Conservation (phyloP, 2,888 invertebrate species). For the Perizoma flavofasciatum region DNA sequence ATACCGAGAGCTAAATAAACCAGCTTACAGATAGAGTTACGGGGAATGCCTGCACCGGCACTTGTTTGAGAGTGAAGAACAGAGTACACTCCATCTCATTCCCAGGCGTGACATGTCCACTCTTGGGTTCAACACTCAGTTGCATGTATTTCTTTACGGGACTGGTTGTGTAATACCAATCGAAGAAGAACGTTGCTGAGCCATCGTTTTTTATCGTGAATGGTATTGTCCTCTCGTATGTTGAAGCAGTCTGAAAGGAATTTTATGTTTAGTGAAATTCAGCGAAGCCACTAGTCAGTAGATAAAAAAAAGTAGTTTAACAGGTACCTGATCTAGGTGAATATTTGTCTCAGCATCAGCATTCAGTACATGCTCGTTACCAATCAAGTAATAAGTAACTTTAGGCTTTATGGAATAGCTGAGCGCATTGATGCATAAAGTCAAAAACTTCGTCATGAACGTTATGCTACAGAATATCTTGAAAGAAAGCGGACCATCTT, state of each 20-base stretch:
- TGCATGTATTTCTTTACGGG: slow-evolving; percentile 69
- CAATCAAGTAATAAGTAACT: slow-evolving; percentile 74
- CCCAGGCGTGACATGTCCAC: slow-evolving; percentile 66
- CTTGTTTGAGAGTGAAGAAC: slow-evolving; percentile 66
- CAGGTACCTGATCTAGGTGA: slow-evolving; percentile 70
- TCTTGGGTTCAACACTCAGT: slow-evolving; percentile 64
- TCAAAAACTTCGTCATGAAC: slow-evolving; percentile 77
- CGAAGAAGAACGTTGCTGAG: slow-evolving; percentile 72
- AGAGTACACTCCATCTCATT: slow-evolving; percentile 61
- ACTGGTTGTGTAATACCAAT: slow-evolving; percentile 64
- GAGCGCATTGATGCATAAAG: slow-evolving; percentile 77
- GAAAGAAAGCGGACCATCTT: slow-evolving; percentile 81
- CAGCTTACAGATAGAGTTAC: slow-evolving; percentile 60
- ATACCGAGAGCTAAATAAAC: slow-evolving; percentile 1
- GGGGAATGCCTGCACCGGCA: slow-evolving; percentile 70
- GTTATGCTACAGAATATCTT: slow-evolving; percentile 82
- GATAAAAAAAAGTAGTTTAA: neutral
- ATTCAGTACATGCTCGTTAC: slow-evolving; percentile 64
- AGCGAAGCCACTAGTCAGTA: neutral
- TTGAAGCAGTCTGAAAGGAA: slow-evolving; percentile 68
- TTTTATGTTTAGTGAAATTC: neutral
- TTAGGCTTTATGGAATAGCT: slow-evolving; percentile 80
- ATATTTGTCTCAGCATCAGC: slow-evolving; percentile 69
- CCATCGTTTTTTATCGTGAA: slow-evolving; percentile 73
- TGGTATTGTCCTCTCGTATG: slow-evolving; percentile 68